A percentile compares a stretch with the other conserved stretches of the same genome.
phyloP scores from a whole-genome alignment of 1,140 invertebrate species.

The Scaptomyza graminum region DNA sequence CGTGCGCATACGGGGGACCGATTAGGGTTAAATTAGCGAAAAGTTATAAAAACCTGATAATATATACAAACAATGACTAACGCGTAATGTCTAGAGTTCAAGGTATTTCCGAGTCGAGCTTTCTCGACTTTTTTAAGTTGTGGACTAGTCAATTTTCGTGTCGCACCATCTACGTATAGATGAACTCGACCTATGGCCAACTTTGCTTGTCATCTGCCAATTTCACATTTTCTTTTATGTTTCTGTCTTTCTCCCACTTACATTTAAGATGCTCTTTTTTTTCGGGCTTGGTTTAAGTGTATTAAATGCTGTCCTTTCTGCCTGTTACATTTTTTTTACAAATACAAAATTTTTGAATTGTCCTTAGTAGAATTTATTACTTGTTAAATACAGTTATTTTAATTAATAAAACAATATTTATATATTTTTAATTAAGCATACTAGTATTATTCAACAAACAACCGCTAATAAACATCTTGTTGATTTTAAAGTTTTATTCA shows the following conservation, averaged over 20 bases:
- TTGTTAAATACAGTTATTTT: too few species aligned
- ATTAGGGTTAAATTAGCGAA: too few species aligned
- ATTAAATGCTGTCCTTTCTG: conserved; percentile 44
- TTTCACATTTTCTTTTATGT: not conserved
- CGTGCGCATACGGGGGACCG: too few species aligned
- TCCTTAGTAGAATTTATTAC: conserved; percentile 6
- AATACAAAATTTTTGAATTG: conserved; percentile 19
- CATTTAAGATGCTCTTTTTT: not conserved
- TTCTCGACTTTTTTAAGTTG: not conserved
- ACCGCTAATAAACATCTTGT: too few species aligned
- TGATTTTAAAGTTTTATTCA: too few species aligned
- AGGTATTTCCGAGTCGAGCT: too few species aligned
- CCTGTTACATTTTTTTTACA: conserved; percentile 27
- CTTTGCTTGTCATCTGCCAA: conserved; percentile 19
- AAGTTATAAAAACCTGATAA: too few species aligned
- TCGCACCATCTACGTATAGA: conserved; percentile 45
- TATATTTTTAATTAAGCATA: too few species aligned
- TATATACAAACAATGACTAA: too few species aligned
- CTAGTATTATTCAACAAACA: too few species aligned
- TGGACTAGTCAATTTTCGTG: conserved; percentile 30
- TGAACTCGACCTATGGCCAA: conserved; percentile 68
- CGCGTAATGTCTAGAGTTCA: too few species aligned
- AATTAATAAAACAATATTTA: too few species aligned
- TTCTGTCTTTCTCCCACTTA: not conserved
- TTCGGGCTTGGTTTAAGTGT: conserved; percentile 23